These are phyloP conservation scores for Caprella mutica DNA, from an alignment of 2,888 invertebrate species.

Conservation along the genomic window DNA sequence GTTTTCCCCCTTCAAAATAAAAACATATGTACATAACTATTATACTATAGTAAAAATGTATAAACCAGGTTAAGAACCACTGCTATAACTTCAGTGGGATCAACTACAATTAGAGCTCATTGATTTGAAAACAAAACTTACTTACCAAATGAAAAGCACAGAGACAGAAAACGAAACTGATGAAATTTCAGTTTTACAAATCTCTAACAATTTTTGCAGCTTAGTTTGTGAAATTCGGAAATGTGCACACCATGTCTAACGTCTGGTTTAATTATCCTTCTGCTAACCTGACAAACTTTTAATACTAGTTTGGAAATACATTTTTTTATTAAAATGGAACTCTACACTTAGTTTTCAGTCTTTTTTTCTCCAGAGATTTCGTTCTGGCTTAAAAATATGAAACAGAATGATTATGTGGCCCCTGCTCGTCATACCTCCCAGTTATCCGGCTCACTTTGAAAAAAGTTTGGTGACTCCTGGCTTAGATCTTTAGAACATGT, in stretches of 20 bases:
- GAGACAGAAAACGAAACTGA: slow-evolving; percentile 8
- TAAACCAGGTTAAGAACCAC: too few species aligned
- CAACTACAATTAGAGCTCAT: slow-evolving; percentile 10
- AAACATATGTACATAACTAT: too few species aligned
- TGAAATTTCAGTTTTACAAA: slow-evolving; percentile 5
- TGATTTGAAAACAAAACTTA: slow-evolving; percentile 8
- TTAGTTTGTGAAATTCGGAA: slow-evolving; percentile 1
- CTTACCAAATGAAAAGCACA: slow-evolving; percentile 4
- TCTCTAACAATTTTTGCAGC: neutral
- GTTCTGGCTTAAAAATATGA: neutral
- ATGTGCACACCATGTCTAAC: neutral
- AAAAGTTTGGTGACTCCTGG: too few species aligned
- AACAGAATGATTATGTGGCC: too few species aligned
- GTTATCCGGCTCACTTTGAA: neutral
- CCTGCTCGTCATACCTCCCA: neutral
- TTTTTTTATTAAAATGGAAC: neutral
- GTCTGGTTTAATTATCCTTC: too few species aligned
- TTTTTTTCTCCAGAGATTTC: neutral
- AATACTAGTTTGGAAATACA: neutral
- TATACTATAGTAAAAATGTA: too few species aligned
- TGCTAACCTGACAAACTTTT: neutral
- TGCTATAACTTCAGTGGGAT: slow-evolving; percentile 1
- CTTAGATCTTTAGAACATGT: too few species aligned
- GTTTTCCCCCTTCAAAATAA: too few species aligned
- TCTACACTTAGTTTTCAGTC: neutral